Conservation (phyloP, 2,888 invertebrate species). For the Idaea aversata region DNA sequence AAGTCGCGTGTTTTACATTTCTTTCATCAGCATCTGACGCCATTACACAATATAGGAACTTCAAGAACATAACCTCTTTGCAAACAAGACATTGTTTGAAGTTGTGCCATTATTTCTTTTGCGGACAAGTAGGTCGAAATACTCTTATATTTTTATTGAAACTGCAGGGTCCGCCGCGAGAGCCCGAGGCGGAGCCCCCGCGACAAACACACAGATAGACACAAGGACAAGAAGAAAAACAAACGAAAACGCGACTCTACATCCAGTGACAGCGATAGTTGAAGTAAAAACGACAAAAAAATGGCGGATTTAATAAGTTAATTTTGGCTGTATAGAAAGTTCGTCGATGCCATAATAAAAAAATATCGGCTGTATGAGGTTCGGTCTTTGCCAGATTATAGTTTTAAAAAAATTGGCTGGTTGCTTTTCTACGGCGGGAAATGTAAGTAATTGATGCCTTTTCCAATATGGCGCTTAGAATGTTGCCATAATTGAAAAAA, state of each 20-base stretch:
- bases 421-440: neutral
- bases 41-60: too few relatives aligned
- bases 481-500: neutral
- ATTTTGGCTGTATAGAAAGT: neutral
- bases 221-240: constrained; percentile 51
- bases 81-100: too few relatives aligned
- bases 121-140: too few relatives aligned
- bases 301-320: neutral
- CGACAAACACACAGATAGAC: constrained; percentile 42
- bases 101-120: too few relatives aligned
- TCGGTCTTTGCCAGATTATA: neutral
- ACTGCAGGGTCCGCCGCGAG: constrained; percentile 49
- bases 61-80: too few relatives aligned
- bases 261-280: constrained; percentile 64
- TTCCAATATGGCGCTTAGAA: neutral
- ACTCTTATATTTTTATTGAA: neutral
- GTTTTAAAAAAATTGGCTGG: neutral
- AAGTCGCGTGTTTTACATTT: too few relatives aligned
- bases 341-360: too few relatives aligned
- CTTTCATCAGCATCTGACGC: too few relatives aligned
- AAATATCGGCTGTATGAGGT: too few relatives aligned
- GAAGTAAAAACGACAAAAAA: constrained; percentile 31
- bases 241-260: constrained; percentile 54
- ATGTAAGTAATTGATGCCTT: neutral
- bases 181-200: constrained; percentile 30